These are phyloP conservation scores for Dicerorhinus sumatrensis DNA, from an alignment of 2,113 vertebrate genomes.

Conservation along the genomic window DNA sequence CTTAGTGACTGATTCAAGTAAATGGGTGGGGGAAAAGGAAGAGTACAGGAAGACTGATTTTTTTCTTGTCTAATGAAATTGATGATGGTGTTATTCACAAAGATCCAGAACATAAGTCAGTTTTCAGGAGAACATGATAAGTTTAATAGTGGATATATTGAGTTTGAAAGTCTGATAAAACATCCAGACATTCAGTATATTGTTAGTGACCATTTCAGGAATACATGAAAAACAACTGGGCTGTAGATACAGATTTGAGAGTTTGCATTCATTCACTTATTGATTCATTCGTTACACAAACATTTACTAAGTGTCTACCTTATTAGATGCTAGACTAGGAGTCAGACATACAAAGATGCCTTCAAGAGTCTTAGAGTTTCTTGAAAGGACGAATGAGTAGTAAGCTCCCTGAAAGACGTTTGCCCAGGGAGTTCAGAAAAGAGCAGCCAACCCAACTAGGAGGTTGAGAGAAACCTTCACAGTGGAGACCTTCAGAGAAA, in stretches of 20 bases:
- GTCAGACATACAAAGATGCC: not conserved
- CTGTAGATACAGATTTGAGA: not conserved
- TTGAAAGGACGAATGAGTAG: not conserved
- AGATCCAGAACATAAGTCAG: not conserved
- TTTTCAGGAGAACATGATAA: not conserved
- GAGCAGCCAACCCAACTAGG: not conserved
- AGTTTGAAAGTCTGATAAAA: constrained; percentile 28
- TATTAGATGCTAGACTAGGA: not conserved
- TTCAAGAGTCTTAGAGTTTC: not conserved
- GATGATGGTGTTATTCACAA: not conserved
- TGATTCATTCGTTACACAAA: not conserved
- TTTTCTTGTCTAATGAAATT: not conserved
- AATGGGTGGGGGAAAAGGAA: not conserved
- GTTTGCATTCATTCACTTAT: not conserved
- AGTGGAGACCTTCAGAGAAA: not conserved
- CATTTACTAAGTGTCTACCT: not conserved
- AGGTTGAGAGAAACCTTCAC: not conserved
- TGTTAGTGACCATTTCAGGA: not conserved
- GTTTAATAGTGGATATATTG: not conserved
- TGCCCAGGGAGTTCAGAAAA: not conserved
- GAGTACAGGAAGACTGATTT: not conserved
- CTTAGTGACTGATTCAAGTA: constrained; percentile 18
- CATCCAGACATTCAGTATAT: not conserved
- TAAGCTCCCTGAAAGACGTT: not conserved
- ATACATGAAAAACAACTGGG: not conserved